Percentiles rank a stretch among this genome's conserved stretches.
phyloP scores from a whole-genome alignment of 2,888 invertebrate genomes.

The Cataglyphis rosenhaueri region DNA sequence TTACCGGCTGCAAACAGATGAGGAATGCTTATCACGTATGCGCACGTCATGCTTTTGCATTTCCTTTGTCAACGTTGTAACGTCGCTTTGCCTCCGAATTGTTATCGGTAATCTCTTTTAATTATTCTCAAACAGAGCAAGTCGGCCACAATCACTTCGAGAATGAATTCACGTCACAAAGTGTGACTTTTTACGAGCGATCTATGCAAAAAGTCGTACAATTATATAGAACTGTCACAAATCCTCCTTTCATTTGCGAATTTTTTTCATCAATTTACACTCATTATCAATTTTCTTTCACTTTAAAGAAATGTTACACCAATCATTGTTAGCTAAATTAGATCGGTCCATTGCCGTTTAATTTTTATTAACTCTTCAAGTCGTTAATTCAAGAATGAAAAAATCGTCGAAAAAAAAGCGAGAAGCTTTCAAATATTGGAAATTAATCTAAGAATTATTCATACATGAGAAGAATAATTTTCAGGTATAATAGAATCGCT shows the following conservation, averaged over 20 bases:
- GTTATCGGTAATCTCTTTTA: constrained; percentile 34
- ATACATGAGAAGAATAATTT: background rate
- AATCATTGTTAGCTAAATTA: background rate
- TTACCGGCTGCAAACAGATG: constrained; percentile 24
- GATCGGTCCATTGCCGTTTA: background rate
- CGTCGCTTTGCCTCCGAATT: constrained; percentile 20
- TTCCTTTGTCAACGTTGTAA: constrained; percentile 41
- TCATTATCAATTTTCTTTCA: background rate
- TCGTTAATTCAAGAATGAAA: background rate
- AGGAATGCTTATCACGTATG: constrained; percentile 44
- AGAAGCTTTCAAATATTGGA: background rate
- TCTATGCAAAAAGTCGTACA: background rate
- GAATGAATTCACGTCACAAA: background rate
- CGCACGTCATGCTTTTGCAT: constrained; percentile 45
- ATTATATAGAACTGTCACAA: background rate
- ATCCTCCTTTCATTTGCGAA: background rate
- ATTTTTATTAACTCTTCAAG: background rate
- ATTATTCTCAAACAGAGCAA: constrained; percentile 14
- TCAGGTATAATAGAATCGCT: background rate
- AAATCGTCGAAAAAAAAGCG: background rate
- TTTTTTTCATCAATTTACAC: background rate
- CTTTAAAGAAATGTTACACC: background rate
- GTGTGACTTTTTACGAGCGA: constrained; percentile 2
- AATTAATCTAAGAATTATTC: background rate
- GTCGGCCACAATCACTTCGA: background rate